A percentile compares a stretch with the other conserved stretches of the same genome.
Conservation (phyloP, 2,797 vertebrate species). For the Hippopotamyrus pictus region DNA sequence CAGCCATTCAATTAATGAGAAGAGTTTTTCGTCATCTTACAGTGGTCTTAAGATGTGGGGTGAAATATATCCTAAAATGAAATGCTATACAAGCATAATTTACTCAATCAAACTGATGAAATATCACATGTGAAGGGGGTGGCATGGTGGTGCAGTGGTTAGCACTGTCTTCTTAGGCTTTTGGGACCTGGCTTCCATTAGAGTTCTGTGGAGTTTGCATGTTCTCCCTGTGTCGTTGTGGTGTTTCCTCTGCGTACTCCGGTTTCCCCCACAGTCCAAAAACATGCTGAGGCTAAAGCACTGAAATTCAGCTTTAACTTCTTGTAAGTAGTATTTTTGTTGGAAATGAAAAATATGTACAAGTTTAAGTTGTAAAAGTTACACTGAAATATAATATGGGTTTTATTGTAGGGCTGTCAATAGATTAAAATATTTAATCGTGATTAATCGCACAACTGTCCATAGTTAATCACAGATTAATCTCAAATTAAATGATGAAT, state of each 20-base stretch:
- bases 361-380: too few species aligned
- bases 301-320: too few species aligned
- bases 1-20: constrained; percentile 42
- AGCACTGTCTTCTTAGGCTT: background rate
- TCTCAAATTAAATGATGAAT: too few species aligned
- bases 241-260: background rate
- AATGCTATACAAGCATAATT: background rate
- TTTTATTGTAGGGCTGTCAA: too few species aligned
- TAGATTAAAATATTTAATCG: too few species aligned
- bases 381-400: too few species aligned
- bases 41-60: background rate
- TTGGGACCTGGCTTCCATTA: background rate
- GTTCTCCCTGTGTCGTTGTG: background rate
- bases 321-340: too few species aligned
- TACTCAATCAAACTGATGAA: background rate
- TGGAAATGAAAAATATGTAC: too few species aligned
- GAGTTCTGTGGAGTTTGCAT: background rate
- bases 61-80: background rate
- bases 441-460: too few species aligned
- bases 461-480: too few species aligned
- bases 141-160: background rate
- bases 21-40: background rate
- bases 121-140: background rate
- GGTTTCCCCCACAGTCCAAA: background rate
- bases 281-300: background rate